Evolutionary conservation across 2,113 vertebrate genomes (phyloP), one percentile per base, ranked within the genome.

Genomic region (Protobothrops flavoviridis): DNA sequence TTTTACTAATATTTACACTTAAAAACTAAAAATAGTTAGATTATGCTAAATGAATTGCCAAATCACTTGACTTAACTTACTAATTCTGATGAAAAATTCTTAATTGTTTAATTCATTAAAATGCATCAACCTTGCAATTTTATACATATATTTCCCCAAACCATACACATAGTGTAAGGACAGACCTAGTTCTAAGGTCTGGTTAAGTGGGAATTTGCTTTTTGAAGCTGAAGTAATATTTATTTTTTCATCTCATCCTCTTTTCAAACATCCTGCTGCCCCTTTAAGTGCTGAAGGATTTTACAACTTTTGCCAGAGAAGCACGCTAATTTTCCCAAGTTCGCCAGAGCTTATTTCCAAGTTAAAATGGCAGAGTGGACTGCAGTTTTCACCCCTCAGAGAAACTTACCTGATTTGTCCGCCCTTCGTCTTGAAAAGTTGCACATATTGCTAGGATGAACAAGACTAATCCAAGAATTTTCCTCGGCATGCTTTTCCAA

Each of bases 401-500:
- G 57, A 87, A 91, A 88, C 96, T 96, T 96, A 97, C 97, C 97
- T 95, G 94, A 85, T 81, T 94, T 53, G 4, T 91, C 93, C 96
- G 95, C 89, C 94, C 94, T 90, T 96, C 91, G 74, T 91, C 91
- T 93, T 91, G 93, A 90, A 93, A 94, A 96, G 57, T 53, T 86
- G 95, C 94, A 48, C 91, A 96, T 3, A 91, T 92, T 88, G 96
- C 94, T 93, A 96, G 91, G 93, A 96, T 94, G 94, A 95, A 93
- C 95, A 97, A 26, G 92, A 97, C 92, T 88, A 97, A 90, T 26
- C 94, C 95, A 94, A 93, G 95, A 95, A 93, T 95, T 95, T 69
- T 95, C 97, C 97, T 97, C 93, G 95, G 95, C 95, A 74, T 86
- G 90, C 89, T 95, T 94, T 94, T 90, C 91, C 95, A 93, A 90